These are phyloP conservation scores for Ommatoiulus sabulosus DNA, from an alignment of 2,888 invertebrate genomes.

Conservation along the genomic window DNA sequence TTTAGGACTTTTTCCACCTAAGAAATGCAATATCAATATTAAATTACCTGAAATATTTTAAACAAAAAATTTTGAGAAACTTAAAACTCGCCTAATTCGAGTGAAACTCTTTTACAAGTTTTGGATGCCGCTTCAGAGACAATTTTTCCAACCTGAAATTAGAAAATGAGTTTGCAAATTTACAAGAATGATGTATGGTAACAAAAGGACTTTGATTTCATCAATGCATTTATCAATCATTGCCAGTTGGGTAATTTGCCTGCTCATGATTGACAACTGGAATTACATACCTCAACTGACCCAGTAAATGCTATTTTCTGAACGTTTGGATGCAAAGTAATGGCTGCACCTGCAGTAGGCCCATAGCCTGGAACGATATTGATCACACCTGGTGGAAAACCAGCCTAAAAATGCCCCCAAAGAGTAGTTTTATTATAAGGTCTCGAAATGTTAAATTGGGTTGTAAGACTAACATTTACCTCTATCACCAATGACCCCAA, in stretches of 20 bases:
- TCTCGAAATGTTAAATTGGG: background rate
- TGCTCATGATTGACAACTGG: no score
- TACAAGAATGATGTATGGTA: no score
- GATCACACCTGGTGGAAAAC: constrained; percentile 83
- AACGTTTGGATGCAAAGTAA: constrained; percentile 77
- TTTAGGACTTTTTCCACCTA: constrained; percentile 91
- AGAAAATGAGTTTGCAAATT: no score
- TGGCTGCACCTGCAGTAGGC: constrained; percentile 78
- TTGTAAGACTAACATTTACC: constrained; percentile 19
- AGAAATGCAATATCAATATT: background rate
- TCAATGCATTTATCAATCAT: background rate
- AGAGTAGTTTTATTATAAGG: background rate
- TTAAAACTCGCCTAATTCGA: background rate
- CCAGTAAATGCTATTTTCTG: constrained; percentile 85
- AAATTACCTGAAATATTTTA: background rate
- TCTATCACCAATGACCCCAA: constrained; percentile 67
- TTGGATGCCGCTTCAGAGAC: constrained; percentile 74
- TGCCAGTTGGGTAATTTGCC: no score
- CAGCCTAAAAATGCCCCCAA: constrained; percentile 70
- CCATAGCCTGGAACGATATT: constrained; percentile 83
- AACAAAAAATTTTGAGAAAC: background rate
- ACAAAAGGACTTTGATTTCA: background rate
- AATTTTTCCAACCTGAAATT: constrained; percentile 69
- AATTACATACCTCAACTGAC: constrained; percentile 73
- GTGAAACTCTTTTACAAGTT: constrained; percentile 35